Evolutionary conservation across 2,797 vertebrate species (phyloP), one percentile per base, ranked within the genome.

Genomic region (Alca torda): DNA sequence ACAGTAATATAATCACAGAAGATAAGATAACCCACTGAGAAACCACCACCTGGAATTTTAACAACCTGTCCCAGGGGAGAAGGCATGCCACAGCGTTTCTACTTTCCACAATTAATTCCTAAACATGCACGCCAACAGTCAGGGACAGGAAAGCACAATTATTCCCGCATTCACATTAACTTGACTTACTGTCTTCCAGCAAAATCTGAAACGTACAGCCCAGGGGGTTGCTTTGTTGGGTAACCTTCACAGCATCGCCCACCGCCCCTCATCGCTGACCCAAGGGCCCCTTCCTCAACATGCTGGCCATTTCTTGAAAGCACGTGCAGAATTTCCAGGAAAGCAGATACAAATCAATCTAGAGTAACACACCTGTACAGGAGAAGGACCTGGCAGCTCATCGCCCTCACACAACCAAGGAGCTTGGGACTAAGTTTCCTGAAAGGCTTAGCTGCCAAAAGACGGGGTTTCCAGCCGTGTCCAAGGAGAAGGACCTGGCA

Each of bases 381-480:
- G 76, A 63, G 39, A 8, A 25, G 33, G 33, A 18, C 13, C 9
- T 7, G 45, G 57, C 54, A 56, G 60, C 77, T 46, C 68, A 20
- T 28, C 56, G 4, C 23, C 48, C 28, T n/a, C 46, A 9, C 1
- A 1, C 63, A 24, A 48, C 41, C 41, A 9, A 24, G 25, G 43
- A n/a, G 10, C 11, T 37, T 2, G 1, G 67, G 46, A 50, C 25
- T 56, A 15, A 14, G 26, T 23, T 64, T 33, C n/a, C 67, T 9
- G 7, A 39, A 26, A 26, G 1, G 13, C 7, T 39, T 23, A 1
- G 26, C 64, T 35, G 64, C 54, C 54, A 46, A 48, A 51, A 46
- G n/a, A 41, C 1, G 15, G 31, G 31, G 7, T 6, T 39, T 31
- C 39, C 48, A 35, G 43, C 11, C 0, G 2, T 3, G 19, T 26